These are phyloP conservation scores for Rhodeus uyekii DNA, from an alignment of 2,797 vertebrate species.

Conservation along the genomic window DNA sequence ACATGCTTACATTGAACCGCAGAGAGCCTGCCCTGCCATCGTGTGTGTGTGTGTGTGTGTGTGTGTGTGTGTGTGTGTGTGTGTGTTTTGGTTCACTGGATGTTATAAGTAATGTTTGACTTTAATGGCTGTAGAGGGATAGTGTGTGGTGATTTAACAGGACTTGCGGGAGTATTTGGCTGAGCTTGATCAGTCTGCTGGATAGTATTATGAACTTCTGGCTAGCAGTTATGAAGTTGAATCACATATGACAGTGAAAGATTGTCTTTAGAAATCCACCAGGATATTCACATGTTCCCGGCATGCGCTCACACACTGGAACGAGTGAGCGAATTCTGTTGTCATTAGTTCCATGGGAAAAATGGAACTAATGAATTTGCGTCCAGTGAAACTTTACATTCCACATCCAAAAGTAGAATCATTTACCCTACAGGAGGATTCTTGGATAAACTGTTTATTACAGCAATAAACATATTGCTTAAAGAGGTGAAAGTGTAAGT, in stretches of 20 bases:
- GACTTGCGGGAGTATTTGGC: constrained; percentile 37
- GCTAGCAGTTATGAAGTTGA: constrained; percentile 13
- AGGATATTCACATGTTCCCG: neutral
- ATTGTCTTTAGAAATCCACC: neutral
- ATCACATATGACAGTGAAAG: neutral
- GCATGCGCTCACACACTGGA: neutral
- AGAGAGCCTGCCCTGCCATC: neutral
- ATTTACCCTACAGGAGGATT: neutral
- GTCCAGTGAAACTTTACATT: neutral
- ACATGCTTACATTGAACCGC: constrained; percentile 30
- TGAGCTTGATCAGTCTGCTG: constrained; percentile 17
- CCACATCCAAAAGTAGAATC: neutral
- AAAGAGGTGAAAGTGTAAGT: constrained; percentile 20
- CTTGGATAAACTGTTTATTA: constrained; percentile 1
- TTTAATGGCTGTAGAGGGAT: constrained; percentile 22
- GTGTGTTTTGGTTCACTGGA: constrained; percentile 28
- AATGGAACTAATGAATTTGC: too few relatives aligned
- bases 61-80: constrained; percentile 15
- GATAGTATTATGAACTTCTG: constrained; percentile 23
- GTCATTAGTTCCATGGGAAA: neutral
- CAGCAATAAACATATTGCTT: constrained; percentile 15
- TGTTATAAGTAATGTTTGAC: constrained; percentile 33
- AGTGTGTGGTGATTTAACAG: constrained; percentile 40
- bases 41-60: constrained; percentile 35
- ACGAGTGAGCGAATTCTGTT: neutral